phyloP scores from a whole-genome alignment of 2,113 vertebrate species.

The Nyctereutes procyonoides region DNA sequence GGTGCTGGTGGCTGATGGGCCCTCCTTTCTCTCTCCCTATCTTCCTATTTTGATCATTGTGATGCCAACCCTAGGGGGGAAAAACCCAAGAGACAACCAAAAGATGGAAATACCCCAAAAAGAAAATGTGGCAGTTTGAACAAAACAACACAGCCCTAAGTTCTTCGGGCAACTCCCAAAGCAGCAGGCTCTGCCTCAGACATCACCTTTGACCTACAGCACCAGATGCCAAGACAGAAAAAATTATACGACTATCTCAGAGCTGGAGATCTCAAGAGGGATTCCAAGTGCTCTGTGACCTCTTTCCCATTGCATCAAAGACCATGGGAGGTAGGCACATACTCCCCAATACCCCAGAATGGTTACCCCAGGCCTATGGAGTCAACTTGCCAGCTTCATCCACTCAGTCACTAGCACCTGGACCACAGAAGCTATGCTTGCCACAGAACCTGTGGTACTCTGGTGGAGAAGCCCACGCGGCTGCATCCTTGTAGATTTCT shows the following conservation, averaged over 20 bases:
- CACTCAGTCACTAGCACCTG: not conserved
- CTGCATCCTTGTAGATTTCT: not conserved
- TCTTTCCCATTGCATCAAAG: not conserved
- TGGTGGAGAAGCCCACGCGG: rapidly evolving
- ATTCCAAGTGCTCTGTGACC: not conserved
- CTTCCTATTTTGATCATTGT: not conserved
- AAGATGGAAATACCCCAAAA: not conserved
- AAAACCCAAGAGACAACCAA: not conserved
- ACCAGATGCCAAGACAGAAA: not conserved
- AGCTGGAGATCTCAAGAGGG: not conserved
- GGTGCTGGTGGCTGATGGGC: not conserved
- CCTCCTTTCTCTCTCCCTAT: not conserved
- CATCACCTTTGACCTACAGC: not conserved
- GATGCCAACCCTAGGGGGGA: not conserved
- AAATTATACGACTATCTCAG: not conserved
- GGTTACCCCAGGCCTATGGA: not conserved
- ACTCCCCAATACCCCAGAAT: not conserved
- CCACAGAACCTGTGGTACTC: not conserved
- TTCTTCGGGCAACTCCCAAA: not conserved
- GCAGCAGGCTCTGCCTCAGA: not conserved
- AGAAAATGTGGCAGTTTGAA: not conserved
- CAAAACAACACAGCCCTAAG: not conserved
- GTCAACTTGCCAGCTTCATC: not conserved
- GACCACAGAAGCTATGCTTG: not conserved
- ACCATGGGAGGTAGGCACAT: not conserved